These are phyloP conservation scores for Stomatorhinus walkeri DNA, from an alignment of 2,797 vertebrate genomes.

Conservation along the genomic window DNA sequence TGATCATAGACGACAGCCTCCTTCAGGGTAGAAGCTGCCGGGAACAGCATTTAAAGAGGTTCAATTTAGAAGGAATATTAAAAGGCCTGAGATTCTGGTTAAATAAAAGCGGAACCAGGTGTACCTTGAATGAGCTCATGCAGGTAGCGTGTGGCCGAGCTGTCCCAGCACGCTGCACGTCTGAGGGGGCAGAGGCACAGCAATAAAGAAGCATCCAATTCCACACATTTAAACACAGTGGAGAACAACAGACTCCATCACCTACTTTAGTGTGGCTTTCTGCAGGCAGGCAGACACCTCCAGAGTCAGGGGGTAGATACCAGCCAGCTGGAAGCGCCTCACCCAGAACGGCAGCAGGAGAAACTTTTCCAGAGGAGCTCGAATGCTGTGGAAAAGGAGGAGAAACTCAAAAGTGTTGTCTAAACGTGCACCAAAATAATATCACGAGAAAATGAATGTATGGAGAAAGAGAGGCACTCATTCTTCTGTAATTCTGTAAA, in stretches of 20 bases:
- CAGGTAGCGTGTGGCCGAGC: conserved; percentile 73
- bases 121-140: conserved; percentile 75
- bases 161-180: conserved; percentile 72
- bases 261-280: conserved; percentile 71
- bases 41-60: neutral
- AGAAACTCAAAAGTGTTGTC: neutral
- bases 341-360: conserved; percentile 73
- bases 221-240: neutral
- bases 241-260: neutral
- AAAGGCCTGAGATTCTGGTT: neutral
- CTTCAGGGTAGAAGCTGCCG: conserved; percentile 60
- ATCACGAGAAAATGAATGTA: neutral
- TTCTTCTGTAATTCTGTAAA: neutral
- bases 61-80: neutral
- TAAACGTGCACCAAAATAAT: neutral
- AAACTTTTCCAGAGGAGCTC: conserved; percentile 58
- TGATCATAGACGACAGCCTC: conserved; percentile 68
- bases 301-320: conserved; percentile 68
- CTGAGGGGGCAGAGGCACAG: conserved; percentile 49
- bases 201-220: neutral
- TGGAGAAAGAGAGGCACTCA: neutral
- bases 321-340: conserved; percentile 67
- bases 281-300: conserved; percentile 56
- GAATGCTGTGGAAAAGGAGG: conserved; percentile 55
- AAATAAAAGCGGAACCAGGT: neutral